Base-by-base conservation (phyloP, 2,888 invertebrate genomes). In the Quadroppia sp. region DNA sequence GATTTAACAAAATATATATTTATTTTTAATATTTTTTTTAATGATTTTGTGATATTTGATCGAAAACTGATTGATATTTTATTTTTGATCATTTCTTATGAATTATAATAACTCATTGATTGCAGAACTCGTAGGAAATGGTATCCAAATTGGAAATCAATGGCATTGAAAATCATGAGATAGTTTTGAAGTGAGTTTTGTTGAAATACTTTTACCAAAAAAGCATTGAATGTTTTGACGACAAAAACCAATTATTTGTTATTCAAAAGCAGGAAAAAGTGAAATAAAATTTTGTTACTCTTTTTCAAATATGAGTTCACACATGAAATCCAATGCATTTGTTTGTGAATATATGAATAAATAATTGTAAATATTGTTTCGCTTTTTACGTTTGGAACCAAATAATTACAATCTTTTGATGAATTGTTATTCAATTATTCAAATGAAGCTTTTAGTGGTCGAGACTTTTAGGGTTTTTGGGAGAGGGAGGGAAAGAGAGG, bases 361-460 rank as follows among this genome's bases (percentile, higher is more conserved):
- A 53, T 23, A 11, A 23, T 23, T 20, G 4, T 2, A 45, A 45
- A 23, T 50, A 23, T n/a, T 53, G 1, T 53, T 25, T 53, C 9
- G 25, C 1, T 25, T 25, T 25, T 25, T n/a, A 20, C 30, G 11
- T 61, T 30, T 61, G 32, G 17, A 61, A 32, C 30, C 32, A 61
- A 61, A 61, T 61, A 61, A 30, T 61, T 61, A 32, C 25, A 53
- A 61, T 61, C n/a, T 61, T 28, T 32, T 61, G 59, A 61, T 61
- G 32, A 61, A 61, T 61, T 61, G 59, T 61, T 61, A 61, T 61
- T 61, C 59, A 61, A 61, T 61, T 61, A 61, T 61, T 61, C 59
- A 61, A 61, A 61, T 61, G 1, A 61, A n/a, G 32, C 25, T 32
- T 32, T 61, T 61, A 61, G 59, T 61, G 59, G 59, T 61, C 59